Conservation (phyloP, 2,113 vertebrate species). For the Sinocyclocheilus maitianheensis region DNA sequence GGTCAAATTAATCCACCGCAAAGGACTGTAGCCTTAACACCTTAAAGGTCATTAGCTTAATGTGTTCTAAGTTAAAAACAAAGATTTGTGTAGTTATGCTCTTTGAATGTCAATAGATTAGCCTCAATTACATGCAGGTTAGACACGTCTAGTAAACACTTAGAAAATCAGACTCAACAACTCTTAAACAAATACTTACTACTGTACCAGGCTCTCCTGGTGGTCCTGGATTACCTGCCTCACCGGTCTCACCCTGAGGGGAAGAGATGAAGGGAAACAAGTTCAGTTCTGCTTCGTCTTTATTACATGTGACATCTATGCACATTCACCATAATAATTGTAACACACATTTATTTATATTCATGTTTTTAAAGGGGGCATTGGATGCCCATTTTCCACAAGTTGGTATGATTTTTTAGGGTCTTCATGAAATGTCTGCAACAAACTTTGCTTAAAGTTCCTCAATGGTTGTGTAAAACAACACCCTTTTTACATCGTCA, state of each 20-base stretch:
- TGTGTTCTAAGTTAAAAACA: background rate
- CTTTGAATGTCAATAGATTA: background rate
- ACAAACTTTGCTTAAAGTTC: too few relatives aligned
- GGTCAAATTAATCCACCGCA: background rate
- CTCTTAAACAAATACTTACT: conserved; percentile 65
- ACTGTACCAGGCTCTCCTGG: conserved; percentile 86
- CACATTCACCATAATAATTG: background rate
- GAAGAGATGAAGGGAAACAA: conserved; percentile 53
- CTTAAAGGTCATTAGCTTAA: background rate
- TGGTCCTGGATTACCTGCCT: conserved; percentile 94
- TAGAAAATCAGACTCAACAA: background rate
- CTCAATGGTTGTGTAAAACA: too few relatives aligned
- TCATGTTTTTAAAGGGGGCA: background rate
- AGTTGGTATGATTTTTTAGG: too few relatives aligned
- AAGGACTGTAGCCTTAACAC: background rate
- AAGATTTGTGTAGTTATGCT: background rate
- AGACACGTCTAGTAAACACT: background rate
- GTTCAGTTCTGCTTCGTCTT: background rate
- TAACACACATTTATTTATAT: background rate
- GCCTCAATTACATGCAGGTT: background rate
- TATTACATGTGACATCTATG: background rate
- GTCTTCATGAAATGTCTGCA: too few relatives aligned
- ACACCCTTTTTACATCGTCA: too few relatives aligned
- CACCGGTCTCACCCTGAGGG: conserved; percentile 87
- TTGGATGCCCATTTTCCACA: too few relatives aligned